These are phyloP conservation scores for Oncorhynchus kisutch DNA, from an alignment of 2,113 vertebrate genomes.

Conservation along the genomic window DNA sequence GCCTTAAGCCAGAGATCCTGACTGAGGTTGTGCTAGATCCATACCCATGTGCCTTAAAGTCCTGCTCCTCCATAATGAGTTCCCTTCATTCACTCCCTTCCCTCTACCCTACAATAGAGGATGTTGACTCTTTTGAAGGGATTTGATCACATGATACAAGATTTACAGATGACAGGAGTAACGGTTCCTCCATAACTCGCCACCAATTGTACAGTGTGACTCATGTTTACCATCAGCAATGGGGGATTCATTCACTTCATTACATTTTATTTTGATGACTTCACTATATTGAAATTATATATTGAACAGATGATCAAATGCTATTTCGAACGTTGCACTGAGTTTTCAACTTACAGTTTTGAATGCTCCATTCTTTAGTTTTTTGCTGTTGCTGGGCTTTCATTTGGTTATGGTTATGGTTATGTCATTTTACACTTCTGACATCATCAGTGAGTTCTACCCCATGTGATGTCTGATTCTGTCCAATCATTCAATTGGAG, in stretches of 20 bases:
- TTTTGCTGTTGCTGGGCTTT: slow-evolving; percentile 6
- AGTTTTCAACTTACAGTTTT: slow-evolving; percentile 16
- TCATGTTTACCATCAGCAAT: neutral
- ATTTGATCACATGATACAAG: too few species aligned
- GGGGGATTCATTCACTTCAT: neutral
- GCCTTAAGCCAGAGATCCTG: neutral
- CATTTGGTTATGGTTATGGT: too few species aligned
- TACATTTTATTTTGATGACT: neutral
- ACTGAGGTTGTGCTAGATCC: slow-evolving; percentile 18
- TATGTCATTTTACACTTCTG: neutral
- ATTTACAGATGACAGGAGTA: neutral
- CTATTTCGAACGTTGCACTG: slow-evolving; percentile 55
- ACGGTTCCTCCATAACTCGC: neutral
- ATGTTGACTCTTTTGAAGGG: neutral
- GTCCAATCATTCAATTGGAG: slow-evolving; percentile 1
- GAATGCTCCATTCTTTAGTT: slow-evolving; percentile 17
- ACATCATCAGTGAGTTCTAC: slow-evolving; percentile 1
- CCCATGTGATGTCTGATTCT: slow-evolving; percentile 15
- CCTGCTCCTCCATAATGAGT: slow-evolving; percentile 27
- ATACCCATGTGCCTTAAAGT: slow-evolving; percentile 66
- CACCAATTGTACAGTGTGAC: neutral
- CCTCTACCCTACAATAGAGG: slow-evolving; percentile 9
- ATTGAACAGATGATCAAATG: slow-evolving; percentile 13
- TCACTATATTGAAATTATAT: slow-evolving; percentile 2
- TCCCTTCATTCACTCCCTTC: slow-evolving; percentile 30